A percentile compares a stretch with the other conserved stretches of the same genome.
Evolutionary conservation across 2,113 vertebrate species (phyloP).

Genomic region (Pantherophis guttatus): DNA sequence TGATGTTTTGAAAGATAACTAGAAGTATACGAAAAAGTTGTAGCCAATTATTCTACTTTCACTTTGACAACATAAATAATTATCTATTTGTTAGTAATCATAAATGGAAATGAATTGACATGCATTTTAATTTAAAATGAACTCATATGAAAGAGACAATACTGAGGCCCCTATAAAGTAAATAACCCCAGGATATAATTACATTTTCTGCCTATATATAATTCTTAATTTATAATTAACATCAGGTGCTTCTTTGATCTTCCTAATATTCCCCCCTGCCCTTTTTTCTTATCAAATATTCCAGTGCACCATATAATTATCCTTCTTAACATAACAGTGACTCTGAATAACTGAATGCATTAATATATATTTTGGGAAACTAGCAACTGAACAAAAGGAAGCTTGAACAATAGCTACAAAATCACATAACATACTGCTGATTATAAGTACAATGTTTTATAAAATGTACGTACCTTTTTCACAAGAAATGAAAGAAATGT

Average conservation of each 20-base stretch:
- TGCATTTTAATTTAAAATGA: constrained; percentile 17
- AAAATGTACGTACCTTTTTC: constrained; percentile 12
- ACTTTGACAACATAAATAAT: constrained; percentile 11
- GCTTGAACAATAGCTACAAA: constrained; percentile 24
- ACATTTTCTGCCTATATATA: constrained; percentile 35
- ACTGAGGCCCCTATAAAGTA: not conserved
- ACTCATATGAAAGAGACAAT: not conserved
- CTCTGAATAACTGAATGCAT: constrained; percentile 36
- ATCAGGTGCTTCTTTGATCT: constrained; percentile 62
- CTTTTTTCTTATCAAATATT: constrained; percentile 56
- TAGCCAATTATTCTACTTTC: constrained; percentile 7
- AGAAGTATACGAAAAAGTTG: constrained; percentile 17
- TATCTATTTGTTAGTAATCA: constrained; percentile 4
- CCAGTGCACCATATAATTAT: constrained; percentile 54
- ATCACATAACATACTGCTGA: constrained; percentile 26
- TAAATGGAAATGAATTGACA: constrained; percentile 7
- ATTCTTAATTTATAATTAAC: constrained; percentile 62
- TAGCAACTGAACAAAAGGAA: constrained; percentile 20
- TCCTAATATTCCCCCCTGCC: constrained; percentile 33
- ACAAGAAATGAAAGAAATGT: constrained; percentile 16
- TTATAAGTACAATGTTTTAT: not conserved
- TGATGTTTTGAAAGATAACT: not conserved
- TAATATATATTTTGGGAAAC: constrained; percentile 51
- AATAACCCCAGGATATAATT: constrained; percentile 42
- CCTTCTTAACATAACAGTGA: constrained; percentile 36